Percentiles rank a stretch among this genome's conserved stretches.
Evolutionary conservation across 2,113 vertebrate genomes (phyloP).

Genomic region (Cavia aperea): DNA sequence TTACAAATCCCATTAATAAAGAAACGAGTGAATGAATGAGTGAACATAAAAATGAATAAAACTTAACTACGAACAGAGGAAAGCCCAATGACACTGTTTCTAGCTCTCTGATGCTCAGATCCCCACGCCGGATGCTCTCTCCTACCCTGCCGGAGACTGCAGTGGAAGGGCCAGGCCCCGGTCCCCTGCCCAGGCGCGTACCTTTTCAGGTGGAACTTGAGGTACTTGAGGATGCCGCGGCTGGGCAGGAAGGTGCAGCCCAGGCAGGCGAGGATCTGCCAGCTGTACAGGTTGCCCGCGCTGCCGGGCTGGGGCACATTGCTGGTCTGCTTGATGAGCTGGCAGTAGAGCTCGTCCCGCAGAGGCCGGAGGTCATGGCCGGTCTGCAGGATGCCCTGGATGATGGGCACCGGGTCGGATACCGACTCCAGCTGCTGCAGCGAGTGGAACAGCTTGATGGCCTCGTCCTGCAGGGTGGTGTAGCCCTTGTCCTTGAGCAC

Average conservation of each 20-base stretch:
- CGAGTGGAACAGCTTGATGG: constrained; percentile 91
- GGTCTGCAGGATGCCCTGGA: constrained; percentile 91
- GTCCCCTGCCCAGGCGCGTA: not conserved
- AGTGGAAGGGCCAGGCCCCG: rapidly evolving
- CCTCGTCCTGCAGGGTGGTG: constrained; percentile 92
- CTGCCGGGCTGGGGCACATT: constrained; percentile 83
- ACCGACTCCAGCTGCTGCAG: constrained; percentile 93
- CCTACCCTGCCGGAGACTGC: not conserved
- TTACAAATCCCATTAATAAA: not conserved
- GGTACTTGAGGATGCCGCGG: constrained; percentile 89
- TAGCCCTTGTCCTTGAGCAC: constrained; percentile 86
- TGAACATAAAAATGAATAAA: not conserved
- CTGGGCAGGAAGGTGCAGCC: constrained; percentile 90
- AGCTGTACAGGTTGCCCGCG: constrained; percentile 84
- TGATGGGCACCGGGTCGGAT: constrained; percentile 86
- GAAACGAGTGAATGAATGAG: not conserved
- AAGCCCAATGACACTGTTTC: not conserved
- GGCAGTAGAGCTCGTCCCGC: constrained; percentile 95
- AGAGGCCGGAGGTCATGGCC: constrained; percentile 90
- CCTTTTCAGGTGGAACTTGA: constrained; percentile 97
- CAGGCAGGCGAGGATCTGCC: constrained; percentile 92
- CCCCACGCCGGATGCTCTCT: not conserved
- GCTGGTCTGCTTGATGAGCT: constrained; percentile 95
- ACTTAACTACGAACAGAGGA: not conserved
- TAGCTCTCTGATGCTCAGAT: not conserved